phyloP scores from a whole-genome alignment of 2,888 invertebrate species.

The Drosophila rellima region DNA sequence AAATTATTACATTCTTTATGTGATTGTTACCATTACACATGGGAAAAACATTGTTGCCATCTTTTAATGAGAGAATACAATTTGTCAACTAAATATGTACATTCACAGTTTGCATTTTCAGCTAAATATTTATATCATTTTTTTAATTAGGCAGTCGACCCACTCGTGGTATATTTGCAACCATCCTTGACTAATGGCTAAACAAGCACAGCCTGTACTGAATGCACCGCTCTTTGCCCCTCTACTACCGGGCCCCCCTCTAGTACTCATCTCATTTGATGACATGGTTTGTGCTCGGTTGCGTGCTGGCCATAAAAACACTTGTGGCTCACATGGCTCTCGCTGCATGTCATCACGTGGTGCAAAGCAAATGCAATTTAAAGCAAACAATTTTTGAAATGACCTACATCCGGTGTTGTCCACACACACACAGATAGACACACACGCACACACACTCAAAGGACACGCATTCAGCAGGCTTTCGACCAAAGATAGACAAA shows the following conservation, averaged over 20 bases:
- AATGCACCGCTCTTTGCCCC: not conserved
- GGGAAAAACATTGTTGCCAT: constrained; percentile 1
- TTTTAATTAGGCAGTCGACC: constrained; percentile 77
- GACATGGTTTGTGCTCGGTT: constrained; percentile 59
- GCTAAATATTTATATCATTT: constrained; percentile 45
- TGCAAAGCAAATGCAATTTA: constrained; percentile 79
- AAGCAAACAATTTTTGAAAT: constrained; percentile 81
- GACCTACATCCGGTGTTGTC: constrained; percentile 77
- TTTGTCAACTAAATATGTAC: constrained; percentile 4
- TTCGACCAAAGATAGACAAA: constrained; percentile 55
- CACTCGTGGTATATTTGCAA: constrained; percentile 51
- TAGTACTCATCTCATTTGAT: constrained; percentile 37
- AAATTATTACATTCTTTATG: no score
- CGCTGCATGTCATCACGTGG: constrained; percentile 71
- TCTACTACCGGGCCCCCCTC: not conserved
- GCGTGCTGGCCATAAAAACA: constrained; percentile 60
- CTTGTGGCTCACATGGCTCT: constrained; percentile 73
- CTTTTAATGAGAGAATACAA: not conserved
- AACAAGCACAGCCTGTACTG: constrained; percentile 47
- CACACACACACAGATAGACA: constrained; percentile 47
- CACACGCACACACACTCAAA: constrained; percentile 35
- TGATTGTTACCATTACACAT: not conserved
- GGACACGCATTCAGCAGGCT: constrained; percentile 44
- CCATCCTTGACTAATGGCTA: constrained; percentile 67
- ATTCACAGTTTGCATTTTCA: constrained; percentile 5